Evolutionary conservation across 2,113 vertebrate genomes (phyloP).

Genomic region (Entomyzon cyanotis): DNA sequence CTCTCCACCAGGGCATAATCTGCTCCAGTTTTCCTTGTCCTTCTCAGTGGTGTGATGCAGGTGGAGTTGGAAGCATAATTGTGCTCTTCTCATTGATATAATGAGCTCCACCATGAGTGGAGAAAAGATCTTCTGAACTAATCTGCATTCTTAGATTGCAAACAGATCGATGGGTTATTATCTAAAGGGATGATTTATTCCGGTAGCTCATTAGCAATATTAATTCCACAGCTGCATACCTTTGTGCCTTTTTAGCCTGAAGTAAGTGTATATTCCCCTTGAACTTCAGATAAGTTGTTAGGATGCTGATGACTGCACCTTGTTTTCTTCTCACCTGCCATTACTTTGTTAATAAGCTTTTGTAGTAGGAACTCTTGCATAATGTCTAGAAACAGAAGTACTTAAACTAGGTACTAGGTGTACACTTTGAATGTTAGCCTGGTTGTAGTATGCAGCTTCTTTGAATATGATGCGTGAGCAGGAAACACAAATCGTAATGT

Average conservation of each 20-base stretch:
- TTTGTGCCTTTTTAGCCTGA: slow-evolving; percentile 77
- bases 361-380: slow-evolving; percentile 3
- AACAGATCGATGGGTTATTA: neutral
- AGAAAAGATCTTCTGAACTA: neutral
- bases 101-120: neutral
- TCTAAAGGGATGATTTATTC: neutral
- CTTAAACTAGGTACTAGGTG: slow-evolving; percentile 8
- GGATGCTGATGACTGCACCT: slow-evolving; percentile 67
- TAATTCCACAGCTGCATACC: slow-evolving; percentile 57
- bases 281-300: slow-evolving; percentile 40
- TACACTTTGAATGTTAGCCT: neutral
- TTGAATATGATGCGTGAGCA: neutral
- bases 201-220: slow-evolving; percentile 58
- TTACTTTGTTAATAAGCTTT: slow-evolving; percentile 30
- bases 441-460: slow-evolving; percentile 21
- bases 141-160: slow-evolving; percentile 3
- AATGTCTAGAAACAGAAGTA: slow-evolving; percentile 28
- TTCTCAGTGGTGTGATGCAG: neutral
- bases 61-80: neutral
- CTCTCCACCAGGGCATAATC: neutral
- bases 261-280: slow-evolving; percentile 47
- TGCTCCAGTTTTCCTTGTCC: neutral
- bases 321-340: slow-evolving; percentile 52
- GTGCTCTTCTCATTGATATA: neutral
- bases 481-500: slow-evolving; percentile 42